Evolutionary conservation across 2,797 vertebrate species (phyloP), one percentile per base, ranked within the genome.

Genomic region (Amazona ochrocephala): DNA sequence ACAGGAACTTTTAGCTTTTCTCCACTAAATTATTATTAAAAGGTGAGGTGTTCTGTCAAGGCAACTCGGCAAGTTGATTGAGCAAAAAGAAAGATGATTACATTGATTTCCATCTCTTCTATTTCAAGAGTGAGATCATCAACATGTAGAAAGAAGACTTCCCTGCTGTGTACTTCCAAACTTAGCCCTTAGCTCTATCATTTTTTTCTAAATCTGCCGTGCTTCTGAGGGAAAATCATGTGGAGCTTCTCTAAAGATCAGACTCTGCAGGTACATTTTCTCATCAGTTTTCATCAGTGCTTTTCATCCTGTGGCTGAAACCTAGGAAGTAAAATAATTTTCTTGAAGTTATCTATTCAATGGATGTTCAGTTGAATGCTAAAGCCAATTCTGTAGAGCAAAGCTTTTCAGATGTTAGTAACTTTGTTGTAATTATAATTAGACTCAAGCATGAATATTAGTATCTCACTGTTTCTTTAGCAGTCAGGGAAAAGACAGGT

Each of bases 91-190:
- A 53, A 4, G 6, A 53, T 81, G 85, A 94, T 95, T 96, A 62
- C 80, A 60, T 48, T 94, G 90, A 91, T 95, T 97, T 97, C n/a
- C 53, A 80, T 87, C 84, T 71, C 42, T 73, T 87, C 81, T 89
- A 19, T 84, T 94, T 96, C 58, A 75, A 92, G 84, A 47, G 30
- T 62, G 78, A 95, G 81, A 87, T 91, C 61, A 96, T 94, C 84
- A 91, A 81, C 75, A 85, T 1, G 8, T 93, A 74, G 70, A 71
- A 61, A 68, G 44, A 21, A 2, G 79, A 62, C 62, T 92, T 91
- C 62, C 95, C 92, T 84, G 82, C 94, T 87, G 91, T 77, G 87
- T 83, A 83, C 82, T 93, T 90, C 75, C 91, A 87, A 81, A 85
- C 53, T 74, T 81, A 93, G 68, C 54, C 72, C 34, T 80, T 70